phyloP scores from a whole-genome alignment of 2,113 vertebrate species.

The Sialia sialis region DNA sequence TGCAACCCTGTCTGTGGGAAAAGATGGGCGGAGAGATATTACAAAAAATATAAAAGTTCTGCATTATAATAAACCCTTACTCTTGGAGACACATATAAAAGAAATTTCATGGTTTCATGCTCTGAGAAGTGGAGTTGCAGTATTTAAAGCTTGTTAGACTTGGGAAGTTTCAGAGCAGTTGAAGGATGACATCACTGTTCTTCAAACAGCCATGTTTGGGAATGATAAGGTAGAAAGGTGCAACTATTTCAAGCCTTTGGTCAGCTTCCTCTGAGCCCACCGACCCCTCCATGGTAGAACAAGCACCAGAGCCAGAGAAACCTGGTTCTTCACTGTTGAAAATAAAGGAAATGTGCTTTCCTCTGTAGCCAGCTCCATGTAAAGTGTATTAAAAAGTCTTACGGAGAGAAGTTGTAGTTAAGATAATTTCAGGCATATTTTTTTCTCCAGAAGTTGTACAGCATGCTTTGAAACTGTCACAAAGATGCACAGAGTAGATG shows the following conservation, averaged over 20 bases:
- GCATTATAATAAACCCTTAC: not conserved
- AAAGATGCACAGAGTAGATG: not conserved
- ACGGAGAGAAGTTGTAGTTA: not conserved
- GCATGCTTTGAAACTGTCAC: not conserved
- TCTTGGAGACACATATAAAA: not conserved
- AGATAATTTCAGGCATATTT: not conserved
- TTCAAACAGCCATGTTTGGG: not conserved
- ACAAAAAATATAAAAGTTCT: not conserved
- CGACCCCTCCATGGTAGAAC: accelerated
- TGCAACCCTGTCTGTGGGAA: not conserved
- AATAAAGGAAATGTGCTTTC: not conserved
- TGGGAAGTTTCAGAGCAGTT: not conserved
- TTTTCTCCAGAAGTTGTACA: not conserved
- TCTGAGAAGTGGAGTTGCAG: not conserved
- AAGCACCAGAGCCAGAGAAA: accelerated
- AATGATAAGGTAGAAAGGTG: not conserved
- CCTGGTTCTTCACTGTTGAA: not conserved
- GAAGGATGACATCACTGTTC: not conserved
- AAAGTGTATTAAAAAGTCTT: not conserved
- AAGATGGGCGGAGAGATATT: not conserved
- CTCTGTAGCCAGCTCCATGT: not conserved
- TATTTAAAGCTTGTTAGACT: not conserved
- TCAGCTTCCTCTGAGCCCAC: not conserved
- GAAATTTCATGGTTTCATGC: not conserved
- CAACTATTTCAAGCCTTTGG: not conserved